Conservation (phyloP, 2,888 invertebrate species). For the Aphrophora alni region DNA sequence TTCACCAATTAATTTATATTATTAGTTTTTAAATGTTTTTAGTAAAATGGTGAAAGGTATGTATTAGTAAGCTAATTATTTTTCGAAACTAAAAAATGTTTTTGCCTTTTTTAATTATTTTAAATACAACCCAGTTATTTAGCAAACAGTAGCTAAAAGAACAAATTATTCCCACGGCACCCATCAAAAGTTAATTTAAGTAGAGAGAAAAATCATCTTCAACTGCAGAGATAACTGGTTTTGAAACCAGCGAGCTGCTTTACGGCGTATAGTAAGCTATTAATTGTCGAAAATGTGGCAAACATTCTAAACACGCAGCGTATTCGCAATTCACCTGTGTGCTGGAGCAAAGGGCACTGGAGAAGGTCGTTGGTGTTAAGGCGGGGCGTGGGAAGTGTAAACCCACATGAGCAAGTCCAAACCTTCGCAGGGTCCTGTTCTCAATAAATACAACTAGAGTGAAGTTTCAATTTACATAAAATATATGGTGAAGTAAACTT, state of each 20-base stretch:
- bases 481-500: too few species aligned
- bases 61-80: too few species aligned
- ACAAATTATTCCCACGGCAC: neutral
- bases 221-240: neutral
- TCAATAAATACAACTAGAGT: neutral
- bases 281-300: constrained; percentile 9
- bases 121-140: neutral
- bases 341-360: neutral
- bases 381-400: neutral
- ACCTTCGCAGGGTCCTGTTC: neutral
- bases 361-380: neutral
- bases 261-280: neutral
- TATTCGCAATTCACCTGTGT: neutral
- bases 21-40: too few species aligned
- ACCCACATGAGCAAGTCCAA: neutral
- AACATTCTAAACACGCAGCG: neutral
- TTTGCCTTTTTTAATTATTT: neutral
- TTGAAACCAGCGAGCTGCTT: neutral
- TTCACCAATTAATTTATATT: too few species aligned
- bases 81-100: too few species aligned
- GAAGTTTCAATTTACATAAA: too few species aligned
- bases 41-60: too few species aligned
- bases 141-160: neutral
- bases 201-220: neutral
- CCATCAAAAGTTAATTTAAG: neutral